Conservation (phyloP, 1,140 invertebrate species). For the Drosophila pandora region DNA sequence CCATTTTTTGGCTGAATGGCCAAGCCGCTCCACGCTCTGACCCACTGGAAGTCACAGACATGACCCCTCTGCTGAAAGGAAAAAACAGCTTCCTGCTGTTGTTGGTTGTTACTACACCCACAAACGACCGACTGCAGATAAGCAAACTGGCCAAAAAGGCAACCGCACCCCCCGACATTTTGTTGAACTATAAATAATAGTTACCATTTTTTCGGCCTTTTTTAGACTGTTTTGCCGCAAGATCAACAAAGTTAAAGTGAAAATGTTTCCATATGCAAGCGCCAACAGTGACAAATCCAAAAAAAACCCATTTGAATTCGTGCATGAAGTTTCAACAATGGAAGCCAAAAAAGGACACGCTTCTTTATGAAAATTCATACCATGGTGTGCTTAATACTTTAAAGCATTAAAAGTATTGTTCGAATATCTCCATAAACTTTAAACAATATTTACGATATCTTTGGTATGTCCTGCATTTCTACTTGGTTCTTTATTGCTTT, state of each 20-base stretch:
- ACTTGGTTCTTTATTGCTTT: constrained; percentile 1
- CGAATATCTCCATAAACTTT: neutral
- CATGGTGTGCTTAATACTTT: neutral
- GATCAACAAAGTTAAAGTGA: constrained; percentile 41
- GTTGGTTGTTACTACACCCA: constrained; percentile 48
- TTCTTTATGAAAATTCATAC: neutral
- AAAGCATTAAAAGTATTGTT: neutral
- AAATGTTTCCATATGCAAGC: constrained; percentile 43
- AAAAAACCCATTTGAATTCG: constrained; percentile 15
- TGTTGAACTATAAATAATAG: constrained; percentile 59
- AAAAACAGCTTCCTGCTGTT: constrained; percentile 45
- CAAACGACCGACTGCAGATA: constrained; percentile 28
- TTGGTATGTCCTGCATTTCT: too few species aligned
- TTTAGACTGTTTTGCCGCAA: constrained; percentile 32
- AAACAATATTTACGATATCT: neutral
- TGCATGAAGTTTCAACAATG: neutral
- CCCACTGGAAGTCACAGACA: constrained; percentile 35
- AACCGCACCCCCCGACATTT: constrained; percentile 30
- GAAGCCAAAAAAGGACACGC: neutral
- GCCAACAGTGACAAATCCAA: constrained; percentile 15
- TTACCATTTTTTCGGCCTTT: constrained; percentile 28
- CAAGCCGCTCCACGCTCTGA: constrained; percentile 21
- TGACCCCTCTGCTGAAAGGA: too few species aligned
- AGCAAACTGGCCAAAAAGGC: constrained; percentile 32
- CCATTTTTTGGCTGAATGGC: constrained; percentile 45